Conservation (phyloP, 2,888 invertebrate genomes). For the Prionchulus punctatus region DNA sequence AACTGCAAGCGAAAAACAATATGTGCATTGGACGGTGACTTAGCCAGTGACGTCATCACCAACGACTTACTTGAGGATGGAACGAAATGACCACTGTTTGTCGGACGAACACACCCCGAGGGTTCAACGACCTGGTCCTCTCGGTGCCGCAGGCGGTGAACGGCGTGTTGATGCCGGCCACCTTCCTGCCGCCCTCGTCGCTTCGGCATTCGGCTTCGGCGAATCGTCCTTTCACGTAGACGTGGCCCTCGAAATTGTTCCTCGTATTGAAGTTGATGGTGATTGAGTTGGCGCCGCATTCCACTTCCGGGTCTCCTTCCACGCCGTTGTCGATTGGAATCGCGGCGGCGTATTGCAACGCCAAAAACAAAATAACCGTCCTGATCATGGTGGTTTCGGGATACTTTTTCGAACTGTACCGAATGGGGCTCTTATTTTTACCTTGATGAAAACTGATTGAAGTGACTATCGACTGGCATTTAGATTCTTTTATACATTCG, state of each 20-base stretch:
- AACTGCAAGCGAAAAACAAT: not conserved
- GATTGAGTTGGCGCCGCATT: slow-evolving; percentile 29
- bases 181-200: slow-evolving; percentile 2
- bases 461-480: no score
- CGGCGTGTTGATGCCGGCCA: slow-evolving; percentile 27
- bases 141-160: slow-evolving; percentile 30
- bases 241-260: slow-evolving; percentile 22
- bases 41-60: not conserved
- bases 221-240: slow-evolving; percentile 19
- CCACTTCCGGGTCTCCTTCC: slow-evolving; percentile 28
- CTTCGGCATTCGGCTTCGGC: slow-evolving; percentile 10
- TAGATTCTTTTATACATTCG: no score
- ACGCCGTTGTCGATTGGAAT: slow-evolving; percentile 13
- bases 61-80: slow-evolving; percentile 19
- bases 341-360: no score
- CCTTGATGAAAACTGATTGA: no score
- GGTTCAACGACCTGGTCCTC: slow-evolving; percentile 27
- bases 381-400: no score
- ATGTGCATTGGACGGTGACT: not conserved
- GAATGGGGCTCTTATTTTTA: no score
- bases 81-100: slow-evolving; percentile 31
- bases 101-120: slow-evolving; percentile 28
- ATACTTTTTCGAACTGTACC: no score
- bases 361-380: no score
- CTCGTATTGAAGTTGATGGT: slow-evolving; percentile 32